A percentile compares a stretch with the other conserved stretches of the same genome.
Conservation (phyloP, 2,113 vertebrate genomes). For the Picathartes gymnocephalus region DNA sequence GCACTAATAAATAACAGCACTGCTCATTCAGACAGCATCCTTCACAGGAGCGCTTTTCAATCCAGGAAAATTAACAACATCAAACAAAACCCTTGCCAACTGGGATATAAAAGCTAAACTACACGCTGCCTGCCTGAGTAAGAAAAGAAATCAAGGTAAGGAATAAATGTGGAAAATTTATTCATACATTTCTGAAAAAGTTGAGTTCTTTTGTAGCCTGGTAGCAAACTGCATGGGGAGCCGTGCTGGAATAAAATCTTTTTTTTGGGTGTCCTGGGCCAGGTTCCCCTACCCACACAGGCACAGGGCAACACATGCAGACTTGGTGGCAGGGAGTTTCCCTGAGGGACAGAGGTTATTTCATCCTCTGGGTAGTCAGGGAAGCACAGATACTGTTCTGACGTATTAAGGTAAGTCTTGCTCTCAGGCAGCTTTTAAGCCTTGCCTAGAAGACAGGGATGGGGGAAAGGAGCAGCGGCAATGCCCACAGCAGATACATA, state of each 20-base stretch:
- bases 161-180: not conserved
- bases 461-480: not conserved
- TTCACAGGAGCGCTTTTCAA: not conserved
- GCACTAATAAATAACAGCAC: constrained; percentile 1
- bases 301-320: rapidly evolving
- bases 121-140: not conserved
- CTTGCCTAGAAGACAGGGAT: not conserved
- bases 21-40: not conserved
- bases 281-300: not conserved
- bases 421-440: not conserved
- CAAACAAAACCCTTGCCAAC: not conserved
- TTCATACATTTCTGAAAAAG: not conserved
- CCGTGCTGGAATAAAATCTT: rapidly evolving
- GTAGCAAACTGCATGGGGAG: not conserved
- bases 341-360: not conserved
- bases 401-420: not conserved
- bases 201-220: not conserved
- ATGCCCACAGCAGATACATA: rapidly evolving
- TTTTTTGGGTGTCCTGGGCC: not conserved
- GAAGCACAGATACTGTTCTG: not conserved
- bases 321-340: not conserved
- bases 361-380: not conserved
- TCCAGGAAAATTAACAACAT: not conserved
- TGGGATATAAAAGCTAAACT: not conserved
- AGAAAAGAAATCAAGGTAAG: not conserved